phyloP scores from a whole-genome alignment of 1,140 invertebrate genomes.

The Muscidifurax raptorellus region DNA sequence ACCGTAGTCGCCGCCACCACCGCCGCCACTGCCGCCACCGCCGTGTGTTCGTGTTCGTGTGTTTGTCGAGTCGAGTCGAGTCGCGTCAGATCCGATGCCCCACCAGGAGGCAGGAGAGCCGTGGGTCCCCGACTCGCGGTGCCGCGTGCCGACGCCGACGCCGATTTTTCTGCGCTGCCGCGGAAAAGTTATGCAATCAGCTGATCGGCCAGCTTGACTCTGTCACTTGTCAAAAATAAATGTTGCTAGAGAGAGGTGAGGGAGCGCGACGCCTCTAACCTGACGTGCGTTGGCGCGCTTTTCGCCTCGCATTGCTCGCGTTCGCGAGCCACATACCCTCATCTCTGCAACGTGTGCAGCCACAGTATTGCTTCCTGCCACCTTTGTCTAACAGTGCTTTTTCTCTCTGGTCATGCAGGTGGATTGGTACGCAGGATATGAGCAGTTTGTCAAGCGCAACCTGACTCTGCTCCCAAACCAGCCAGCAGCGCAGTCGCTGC shows the following conservation, averaged over 20 bases:
- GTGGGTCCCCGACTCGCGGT: background rate
- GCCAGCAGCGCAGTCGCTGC: slow-evolving; percentile 59
- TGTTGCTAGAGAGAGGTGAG: slow-evolving; percentile 57
- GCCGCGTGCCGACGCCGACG: background rate
- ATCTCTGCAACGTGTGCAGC: background rate
- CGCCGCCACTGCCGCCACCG: background rate
- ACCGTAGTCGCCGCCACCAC: background rate
- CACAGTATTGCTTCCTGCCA: background rate
- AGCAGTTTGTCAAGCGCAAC: slow-evolving; percentile 77
- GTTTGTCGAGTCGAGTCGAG: background rate
- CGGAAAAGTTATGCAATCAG: slow-evolving; percentile 76
- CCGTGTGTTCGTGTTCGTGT: background rate
- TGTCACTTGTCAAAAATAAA: slow-evolving; percentile 75
- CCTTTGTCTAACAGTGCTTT: slow-evolving; percentile 13
- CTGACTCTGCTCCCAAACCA: slow-evolving; percentile 76
- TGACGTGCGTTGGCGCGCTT: slow-evolving; percentile 56
- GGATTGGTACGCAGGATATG: slow-evolving; percentile 77
- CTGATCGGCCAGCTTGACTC: slow-evolving; percentile 68
- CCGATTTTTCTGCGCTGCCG: slow-evolving; percentile 53
- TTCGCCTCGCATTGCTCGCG: background rate
- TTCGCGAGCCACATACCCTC: slow-evolving; percentile 12
- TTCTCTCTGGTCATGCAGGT: slow-evolving; percentile 61
- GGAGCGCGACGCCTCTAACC: slow-evolving; percentile 58
- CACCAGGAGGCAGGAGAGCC: background rate
- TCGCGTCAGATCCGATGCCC: background rate